Percentiles rank a stretch among this genome's conserved stretches.
Evolutionary conservation across 2,797 vertebrate genomes (phyloP).

Genomic region (Neomorphus geoffroyi): DNA sequence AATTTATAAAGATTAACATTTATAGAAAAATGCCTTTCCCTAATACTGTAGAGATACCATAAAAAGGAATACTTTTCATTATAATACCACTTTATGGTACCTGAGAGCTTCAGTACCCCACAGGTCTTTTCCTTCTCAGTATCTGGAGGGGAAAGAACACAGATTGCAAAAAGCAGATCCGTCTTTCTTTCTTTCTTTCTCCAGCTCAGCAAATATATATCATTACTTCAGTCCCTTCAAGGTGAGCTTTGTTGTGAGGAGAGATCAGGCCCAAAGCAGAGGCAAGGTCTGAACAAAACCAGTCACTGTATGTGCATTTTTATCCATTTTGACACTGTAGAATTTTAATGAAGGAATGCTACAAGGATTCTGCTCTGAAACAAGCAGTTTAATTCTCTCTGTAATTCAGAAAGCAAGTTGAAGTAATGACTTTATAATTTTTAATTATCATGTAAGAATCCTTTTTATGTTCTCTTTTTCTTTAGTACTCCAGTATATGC

Average conservation of each 20-base stretch:
- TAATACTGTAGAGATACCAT: conserved; percentile 27
- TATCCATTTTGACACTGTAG: neutral
- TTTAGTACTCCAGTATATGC: conserved; percentile 41
- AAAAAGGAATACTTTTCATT: conserved; percentile 61
- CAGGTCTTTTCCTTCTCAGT: conserved; percentile 19
- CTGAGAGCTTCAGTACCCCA: conserved; percentile 20
- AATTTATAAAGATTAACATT: conserved; percentile 64
- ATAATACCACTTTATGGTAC: conserved; percentile 24
- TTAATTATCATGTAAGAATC: conserved; percentile 50
- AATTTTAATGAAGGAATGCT: conserved; percentile 62
- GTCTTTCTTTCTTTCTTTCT: conserved; percentile 22
- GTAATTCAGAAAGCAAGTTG: conserved; percentile 51
- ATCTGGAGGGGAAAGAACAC: conserved; percentile 22
- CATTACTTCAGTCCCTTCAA: conserved; percentile 24
- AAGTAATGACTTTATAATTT: conserved; percentile 67
- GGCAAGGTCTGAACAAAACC: neutral
- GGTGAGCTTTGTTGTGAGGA: conserved; percentile 35
- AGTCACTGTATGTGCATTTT: conserved; percentile 7
- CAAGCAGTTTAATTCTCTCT: conserved; percentile 48
- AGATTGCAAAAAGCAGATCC: neutral
- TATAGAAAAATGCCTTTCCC: conserved; percentile 52
- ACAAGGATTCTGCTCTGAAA: conserved; percentile 43
- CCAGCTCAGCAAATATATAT: conserved; percentile 16
- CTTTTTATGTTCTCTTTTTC: conserved; percentile 3
- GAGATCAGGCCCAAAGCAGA: conserved; percentile 37